Conservation (phyloP, 2,888 invertebrate genomes). For the Drosophila meridionalis region DNA sequence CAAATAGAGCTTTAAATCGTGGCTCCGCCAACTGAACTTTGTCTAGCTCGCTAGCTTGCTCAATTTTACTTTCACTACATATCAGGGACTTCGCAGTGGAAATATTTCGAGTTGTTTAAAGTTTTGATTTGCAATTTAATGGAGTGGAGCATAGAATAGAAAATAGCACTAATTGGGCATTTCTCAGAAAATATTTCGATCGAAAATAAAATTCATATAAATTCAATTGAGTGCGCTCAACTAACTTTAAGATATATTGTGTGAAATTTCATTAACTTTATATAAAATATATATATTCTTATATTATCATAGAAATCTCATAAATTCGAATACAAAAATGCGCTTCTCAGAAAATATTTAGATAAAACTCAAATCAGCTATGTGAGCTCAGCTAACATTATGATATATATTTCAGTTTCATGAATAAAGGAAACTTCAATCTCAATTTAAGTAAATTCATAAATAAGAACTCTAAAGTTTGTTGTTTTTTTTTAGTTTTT, state of each 20-base stretch:
- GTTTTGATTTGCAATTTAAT: neutral
- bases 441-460: neutral
- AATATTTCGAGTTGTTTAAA: neutral
- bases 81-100: neutral
- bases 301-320: neutral
- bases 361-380: too few relatives aligned
- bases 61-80: constrained; percentile 27
- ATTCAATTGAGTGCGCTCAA: neutral
- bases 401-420: neutral
- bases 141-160: neutral
- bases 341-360: too few relatives aligned
- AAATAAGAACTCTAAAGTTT: constrained; percentile 9
- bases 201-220: neutral
- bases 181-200: neutral
- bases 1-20: constrained; percentile 52
- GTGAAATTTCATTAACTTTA: neutral
- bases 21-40: constrained; percentile 21
- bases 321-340: too few relatives aligned
- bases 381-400: neutral
- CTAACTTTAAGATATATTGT: neutral
- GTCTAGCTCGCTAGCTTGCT: neutral
- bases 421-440: neutral
- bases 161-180: neutral
- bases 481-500: constrained; percentile 52
- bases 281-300: neutral